Evolutionary conservation across 2,797 vertebrate species (phyloP), one percentile per base, ranked within the genome.

Genomic region (Notamacropus eugenii): DNA sequence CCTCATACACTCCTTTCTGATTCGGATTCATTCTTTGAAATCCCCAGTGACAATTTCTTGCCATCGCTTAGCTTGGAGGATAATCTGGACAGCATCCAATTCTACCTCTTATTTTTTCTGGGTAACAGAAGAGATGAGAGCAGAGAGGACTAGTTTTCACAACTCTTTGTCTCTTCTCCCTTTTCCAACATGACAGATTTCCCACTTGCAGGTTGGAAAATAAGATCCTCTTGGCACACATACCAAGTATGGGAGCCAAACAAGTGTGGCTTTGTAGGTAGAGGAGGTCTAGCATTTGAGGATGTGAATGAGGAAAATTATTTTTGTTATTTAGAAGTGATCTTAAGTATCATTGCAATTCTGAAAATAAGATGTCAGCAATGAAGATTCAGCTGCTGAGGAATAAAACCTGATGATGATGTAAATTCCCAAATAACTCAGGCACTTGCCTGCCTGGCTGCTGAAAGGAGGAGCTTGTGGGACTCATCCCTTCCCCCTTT

Each of bases 281-380:
- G 50, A 52, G 31, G 52, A 52, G 50, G 19, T 55, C 40, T 34
- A 90, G 56, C 50, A 28, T 31, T 54, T 29, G 90, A 34, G 54
- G 90, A 31, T 54, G 54, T 62, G 9, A 54, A 67, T 93, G 54
- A 3, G n/a, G 13, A 54, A 0, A 95, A 0, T 87, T 92, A n/a
- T 54, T 96, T 40, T 58, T 24, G 29, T 10, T 95, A 54, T 31
- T 95, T n/a, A 90, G 74, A 92, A 93, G 95, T 24, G 52, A 90
- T 96, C 59, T n/a, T 57, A 54, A 96, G 29, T 91, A 93, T 59
- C 4, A 87, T 93, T 93, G 57, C 91, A 40, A 31, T 58, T 57
- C 55, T 96, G 93, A 87, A 96, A 97, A 62, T 0, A 55, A 95
- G 93, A 95, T 93, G 95, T 92, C 93, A 96, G 96, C 97, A 97